These are phyloP conservation scores for Spodoptera littoralis DNA, from an alignment of 2,888 invertebrate genomes.

Conservation along the genomic window DNA sequence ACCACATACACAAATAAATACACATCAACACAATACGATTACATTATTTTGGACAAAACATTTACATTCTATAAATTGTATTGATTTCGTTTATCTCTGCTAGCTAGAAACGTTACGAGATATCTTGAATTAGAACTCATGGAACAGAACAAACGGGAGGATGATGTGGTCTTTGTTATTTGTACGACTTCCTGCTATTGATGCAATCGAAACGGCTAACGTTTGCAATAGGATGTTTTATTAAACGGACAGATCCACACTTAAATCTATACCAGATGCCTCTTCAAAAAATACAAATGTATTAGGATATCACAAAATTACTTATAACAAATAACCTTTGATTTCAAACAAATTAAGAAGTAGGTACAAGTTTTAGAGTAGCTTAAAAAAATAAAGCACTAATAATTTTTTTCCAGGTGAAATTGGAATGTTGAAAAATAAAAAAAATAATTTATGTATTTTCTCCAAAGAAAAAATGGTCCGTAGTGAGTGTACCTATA, in stretches of 20 bases:
- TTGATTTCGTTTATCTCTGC: constrained; percentile 36
- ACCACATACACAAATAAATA: constrained; percentile 65
- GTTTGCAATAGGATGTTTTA: neutral
- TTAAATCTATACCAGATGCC: too few species aligned
- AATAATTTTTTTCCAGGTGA: too few species aligned
- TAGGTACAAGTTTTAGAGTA: too few species aligned
- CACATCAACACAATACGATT: constrained; percentile 36
- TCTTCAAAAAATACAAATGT: too few species aligned
- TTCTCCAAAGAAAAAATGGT: too few species aligned
- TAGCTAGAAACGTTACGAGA: constrained; percentile 40
- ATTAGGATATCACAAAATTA: too few species aligned
- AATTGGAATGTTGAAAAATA: too few species aligned
- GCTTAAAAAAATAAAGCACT: too few species aligned
- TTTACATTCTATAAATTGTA: constrained; percentile 38
- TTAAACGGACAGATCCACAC: neutral
- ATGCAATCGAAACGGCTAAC: constrained; percentile 9
- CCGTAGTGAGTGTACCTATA: too few species aligned
- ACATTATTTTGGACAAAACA: constrained; percentile 53
- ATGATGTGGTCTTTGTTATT: constrained; percentile 31
- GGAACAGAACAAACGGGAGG: constrained; percentile 28
- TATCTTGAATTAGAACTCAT: constrained; percentile 40
- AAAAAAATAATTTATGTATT: too few species aligned
- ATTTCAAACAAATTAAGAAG: too few species aligned
- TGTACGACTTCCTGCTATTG: constrained; percentile 22
- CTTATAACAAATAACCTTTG: too few species aligned